Percentiles rank a stretch among this genome's conserved stretches.
phyloP scores from a whole-genome alignment of 1,140 invertebrate genomes.

The Neodiprion pinetum region DNA sequence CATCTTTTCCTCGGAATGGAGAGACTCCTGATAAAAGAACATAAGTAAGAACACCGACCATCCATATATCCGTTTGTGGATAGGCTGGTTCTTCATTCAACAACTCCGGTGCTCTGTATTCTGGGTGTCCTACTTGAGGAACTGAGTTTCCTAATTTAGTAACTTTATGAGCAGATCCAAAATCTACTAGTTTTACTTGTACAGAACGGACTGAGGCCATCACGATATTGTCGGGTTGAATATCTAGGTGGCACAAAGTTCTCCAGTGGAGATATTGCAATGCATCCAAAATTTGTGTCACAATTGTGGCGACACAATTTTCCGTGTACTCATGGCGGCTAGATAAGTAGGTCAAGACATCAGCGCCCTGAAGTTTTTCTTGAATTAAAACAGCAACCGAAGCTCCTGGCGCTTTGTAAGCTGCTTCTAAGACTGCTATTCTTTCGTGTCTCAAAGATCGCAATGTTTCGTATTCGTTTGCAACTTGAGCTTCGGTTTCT shows the following conservation, averaged over 20 bases:
- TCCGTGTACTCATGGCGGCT: constrained; percentile 89
- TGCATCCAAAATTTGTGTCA: constrained; percentile 85
- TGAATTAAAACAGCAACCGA: constrained; percentile 77
- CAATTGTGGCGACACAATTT: constrained; percentile 84
- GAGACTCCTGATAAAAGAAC: constrained; percentile 93
- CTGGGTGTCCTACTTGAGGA: constrained; percentile 70
- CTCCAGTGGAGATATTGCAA: constrained; percentile 93
- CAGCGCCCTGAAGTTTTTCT: constrained; percentile 91
- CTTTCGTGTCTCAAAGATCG: constrained; percentile 83
- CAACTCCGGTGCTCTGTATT: constrained; percentile 92
- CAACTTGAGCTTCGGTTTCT: constrained; percentile 70
- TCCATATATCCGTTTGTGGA: constrained; percentile 95
- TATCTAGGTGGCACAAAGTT: constrained; percentile 89
- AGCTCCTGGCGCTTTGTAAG: constrained; percentile 72
- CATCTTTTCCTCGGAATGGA: constrained; percentile 85
- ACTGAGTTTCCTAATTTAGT: constrained; percentile 80
- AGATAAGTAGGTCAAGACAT: constrained; percentile 87
- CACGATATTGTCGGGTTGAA: constrained; percentile 97
- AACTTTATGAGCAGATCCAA: constrained; percentile 83
- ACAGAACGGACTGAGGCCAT: constrained; percentile 87
- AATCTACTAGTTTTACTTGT: constrained; percentile 91
- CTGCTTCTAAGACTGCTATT: constrained; percentile 77
- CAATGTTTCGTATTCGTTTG: constrained; percentile 83
- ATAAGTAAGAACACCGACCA: constrained; percentile 91
- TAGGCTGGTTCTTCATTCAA: constrained; percentile 84